These are phyloP conservation scores for Ispidina lecontei DNA, from an alignment of 2,797 vertebrate genomes.

Conservation along the genomic window DNA sequence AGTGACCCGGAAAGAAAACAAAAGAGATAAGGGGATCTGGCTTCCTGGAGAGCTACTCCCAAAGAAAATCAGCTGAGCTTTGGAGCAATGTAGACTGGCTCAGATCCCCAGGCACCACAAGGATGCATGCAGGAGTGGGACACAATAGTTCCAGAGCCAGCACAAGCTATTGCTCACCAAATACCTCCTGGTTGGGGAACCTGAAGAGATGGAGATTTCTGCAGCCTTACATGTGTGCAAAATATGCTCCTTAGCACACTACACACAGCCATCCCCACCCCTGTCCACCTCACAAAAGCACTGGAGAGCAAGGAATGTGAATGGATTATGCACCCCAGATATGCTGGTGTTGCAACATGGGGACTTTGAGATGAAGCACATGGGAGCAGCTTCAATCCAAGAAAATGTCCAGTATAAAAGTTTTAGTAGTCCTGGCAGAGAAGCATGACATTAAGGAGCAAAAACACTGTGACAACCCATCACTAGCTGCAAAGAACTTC, in stretches of 20 bases:
- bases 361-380: not conserved
- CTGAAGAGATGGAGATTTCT: not conserved
- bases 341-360: not conserved
- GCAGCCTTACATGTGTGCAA: not conserved
- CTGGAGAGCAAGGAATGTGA: not conserved
- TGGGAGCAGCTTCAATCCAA: not conserved
- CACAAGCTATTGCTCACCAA: not conserved
- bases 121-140: not conserved
- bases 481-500: not conserved
- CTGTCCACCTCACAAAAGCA: not conserved
- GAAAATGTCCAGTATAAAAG: not conserved
- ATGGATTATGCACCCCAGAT: not conserved
- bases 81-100: not conserved
- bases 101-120: not conserved
- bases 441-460: fast-evolving
- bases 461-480: not conserved
- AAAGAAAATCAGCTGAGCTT: not conserved
- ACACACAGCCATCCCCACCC: not conserved
- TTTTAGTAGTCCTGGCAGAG: not conserved
- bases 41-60: not conserved
- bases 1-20: not conserved
- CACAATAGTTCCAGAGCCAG: not conserved
- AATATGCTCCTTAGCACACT: not conserved
- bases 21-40: not conserved
- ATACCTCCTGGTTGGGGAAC: not conserved